These are phyloP conservation scores for Sacculina carcini DNA, from an alignment of 2,888 invertebrate species.

Conservation along the genomic window DNA sequence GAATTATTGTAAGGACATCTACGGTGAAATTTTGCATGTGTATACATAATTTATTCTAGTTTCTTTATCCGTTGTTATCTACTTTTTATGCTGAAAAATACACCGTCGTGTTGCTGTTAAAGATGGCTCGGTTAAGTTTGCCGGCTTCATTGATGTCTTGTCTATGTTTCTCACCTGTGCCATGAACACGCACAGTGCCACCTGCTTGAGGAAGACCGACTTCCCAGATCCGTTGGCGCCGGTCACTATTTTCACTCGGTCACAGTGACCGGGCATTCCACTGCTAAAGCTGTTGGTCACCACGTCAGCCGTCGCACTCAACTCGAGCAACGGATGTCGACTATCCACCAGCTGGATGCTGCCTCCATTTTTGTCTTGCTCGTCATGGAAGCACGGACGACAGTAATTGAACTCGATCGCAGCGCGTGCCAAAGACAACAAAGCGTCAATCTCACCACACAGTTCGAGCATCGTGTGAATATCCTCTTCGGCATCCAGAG, in stretches of 20 bases:
- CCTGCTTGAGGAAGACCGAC: slow-evolving; percentile 63
- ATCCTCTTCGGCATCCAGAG: slow-evolving; percentile 30
- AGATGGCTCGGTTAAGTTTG: too few relatives aligned
- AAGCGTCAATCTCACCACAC: slow-evolving; percentile 37
- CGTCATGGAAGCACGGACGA: slow-evolving; percentile 20
- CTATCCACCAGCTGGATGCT: slow-evolving; percentile 34
- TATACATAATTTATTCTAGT: too few relatives aligned
- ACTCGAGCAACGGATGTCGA: slow-evolving; percentile 46
- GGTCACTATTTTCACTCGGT: slow-evolving; percentile 45
- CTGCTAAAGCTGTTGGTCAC: slow-evolving; percentile 44
- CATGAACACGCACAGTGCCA: not conserved
- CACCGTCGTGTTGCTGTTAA: too few relatives aligned
- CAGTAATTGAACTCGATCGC: slow-evolving; percentile 35
- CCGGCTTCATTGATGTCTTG: too few relatives aligned
- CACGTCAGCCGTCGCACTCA: slow-evolving; percentile 33
- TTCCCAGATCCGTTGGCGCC: slow-evolving; percentile 81
- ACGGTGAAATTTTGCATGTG: too few relatives aligned
- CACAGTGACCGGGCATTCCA: slow-evolving; percentile 22
- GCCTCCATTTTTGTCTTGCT: slow-evolving; percentile 22
- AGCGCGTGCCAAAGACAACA: slow-evolving; percentile 35
- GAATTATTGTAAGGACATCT: too few relatives aligned
- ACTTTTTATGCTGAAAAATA: too few relatives aligned
- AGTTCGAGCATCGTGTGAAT: slow-evolving; percentile 30
- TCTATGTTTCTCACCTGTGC: too few relatives aligned
- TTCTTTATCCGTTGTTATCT: too few relatives aligned